Evolutionary conservation across 2,113 vertebrate species (phyloP), one percentile per base, ranked within the genome.

Genomic region (Pygoscelis antarcticus): DNA sequence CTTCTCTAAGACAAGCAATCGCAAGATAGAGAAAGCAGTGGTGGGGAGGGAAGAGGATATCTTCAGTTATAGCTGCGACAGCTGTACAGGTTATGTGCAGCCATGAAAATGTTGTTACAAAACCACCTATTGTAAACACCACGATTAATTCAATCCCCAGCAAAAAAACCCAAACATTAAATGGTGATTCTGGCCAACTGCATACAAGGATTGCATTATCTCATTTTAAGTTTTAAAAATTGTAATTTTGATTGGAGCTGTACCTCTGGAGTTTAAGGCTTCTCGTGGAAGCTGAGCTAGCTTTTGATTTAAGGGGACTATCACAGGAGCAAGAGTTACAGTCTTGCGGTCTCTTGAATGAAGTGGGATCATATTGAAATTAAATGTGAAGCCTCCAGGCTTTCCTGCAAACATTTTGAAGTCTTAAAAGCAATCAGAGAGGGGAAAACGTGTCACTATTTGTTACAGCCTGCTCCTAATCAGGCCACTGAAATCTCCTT

Each of bases 401-500:
- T 75, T 90, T 58, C 54, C 60, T 52, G 76, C 38, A 78, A 86
- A 75, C 5, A 0, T 83, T 81, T 14, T 62, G 32, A 76, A 62
- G 42, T 26, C 84, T 81, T 79, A 65, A 90, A 66, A 82, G 72
- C 74, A 65, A 80, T 32, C 58, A 75, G 65, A 94, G 65, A 89
- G 25, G 11, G 32, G 36, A 0, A 60, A 89, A 90, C 6, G 14
- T 52, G 64, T 74, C 71, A 52, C 47, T 64, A 18, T 92, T 86
- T 81, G 55, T 78, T 85, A 38, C 64, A 86, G 88, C 42, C 85
- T 38, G 62, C 60, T 93, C 78, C 89, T 96, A 95, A 96, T 91
- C 87, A 47, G 91, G 94, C 70, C 64, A 29, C 89, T 22, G 82
- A 74, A 94, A 93, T 94, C 93, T 87, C 58, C 87, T 93, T 93